phyloP scores from a whole-genome alignment of 2,797 vertebrate genomes.

The Macropodus opercularis region DNA sequence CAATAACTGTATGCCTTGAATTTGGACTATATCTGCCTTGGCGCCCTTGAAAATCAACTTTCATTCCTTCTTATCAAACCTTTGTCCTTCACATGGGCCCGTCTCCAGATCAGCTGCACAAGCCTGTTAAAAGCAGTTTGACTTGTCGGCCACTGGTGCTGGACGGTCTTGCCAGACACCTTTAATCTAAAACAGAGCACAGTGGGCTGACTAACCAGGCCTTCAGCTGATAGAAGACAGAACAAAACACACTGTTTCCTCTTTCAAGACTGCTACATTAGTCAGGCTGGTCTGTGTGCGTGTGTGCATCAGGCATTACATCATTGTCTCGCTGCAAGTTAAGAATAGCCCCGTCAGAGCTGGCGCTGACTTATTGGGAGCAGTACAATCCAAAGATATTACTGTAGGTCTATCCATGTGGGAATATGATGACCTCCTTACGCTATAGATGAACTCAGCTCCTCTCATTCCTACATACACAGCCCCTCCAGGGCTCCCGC shows the following conservation, averaged over 20 bases:
- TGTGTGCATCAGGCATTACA: constrained; percentile 81
- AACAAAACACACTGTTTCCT: constrained; percentile 82
- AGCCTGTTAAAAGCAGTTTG: constrained; percentile 73
- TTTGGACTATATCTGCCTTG: constrained; percentile 56
- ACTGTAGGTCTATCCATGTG: constrained; percentile 83
- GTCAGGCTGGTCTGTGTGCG: constrained; percentile 76
- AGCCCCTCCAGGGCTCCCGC: constrained; percentile 60
- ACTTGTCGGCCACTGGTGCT: constrained; percentile 72
- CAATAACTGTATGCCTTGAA: constrained; percentile 39
- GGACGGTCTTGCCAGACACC: constrained; percentile 74
- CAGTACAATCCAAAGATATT: constrained; percentile 85
- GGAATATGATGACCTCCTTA: constrained; percentile 82
- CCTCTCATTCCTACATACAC: constrained; percentile 58
- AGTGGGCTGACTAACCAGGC: constrained; percentile 78
- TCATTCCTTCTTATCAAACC: constrained; percentile 70
- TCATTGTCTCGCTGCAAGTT: constrained; percentile 82
- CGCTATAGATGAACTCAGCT: constrained; percentile 81
- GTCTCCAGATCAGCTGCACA: constrained; percentile 48
- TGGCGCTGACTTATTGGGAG: constrained; percentile 82
- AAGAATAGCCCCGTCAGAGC: constrained; percentile 83
- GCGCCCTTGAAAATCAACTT: constrained; percentile 73
- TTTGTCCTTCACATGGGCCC: constrained; percentile 64
- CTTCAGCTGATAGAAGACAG: constrained; percentile 81
- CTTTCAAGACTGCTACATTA: constrained; percentile 81
- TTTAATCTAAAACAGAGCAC: constrained; percentile 81